These are phyloP conservation scores for Teleogryllus oceanicus DNA, from an alignment of 2,888 invertebrate genomes.

Conservation along the genomic window DNA sequence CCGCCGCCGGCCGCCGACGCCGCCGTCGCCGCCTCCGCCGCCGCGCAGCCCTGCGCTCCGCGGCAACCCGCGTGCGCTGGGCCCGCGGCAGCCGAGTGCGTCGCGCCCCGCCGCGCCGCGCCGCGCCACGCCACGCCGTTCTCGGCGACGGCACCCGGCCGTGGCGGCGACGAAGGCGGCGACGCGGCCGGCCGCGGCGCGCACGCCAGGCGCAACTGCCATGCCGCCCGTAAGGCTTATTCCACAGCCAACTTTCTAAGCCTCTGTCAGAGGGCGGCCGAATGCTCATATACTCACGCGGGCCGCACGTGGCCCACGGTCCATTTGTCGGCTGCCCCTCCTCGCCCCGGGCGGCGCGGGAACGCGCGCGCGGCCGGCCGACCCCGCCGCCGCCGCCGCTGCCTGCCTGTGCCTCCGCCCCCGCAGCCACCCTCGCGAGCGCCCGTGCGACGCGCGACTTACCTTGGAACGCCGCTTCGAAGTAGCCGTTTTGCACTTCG, in stretches of 20 bases:
- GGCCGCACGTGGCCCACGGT: conserved; percentile 9
- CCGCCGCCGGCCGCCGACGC: no score
- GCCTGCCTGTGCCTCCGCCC: not conserved
- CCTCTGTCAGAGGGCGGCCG: not conserved
- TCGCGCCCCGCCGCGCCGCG: no score
- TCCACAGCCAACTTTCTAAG: conserved; percentile 9
- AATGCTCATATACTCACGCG: not conserved
- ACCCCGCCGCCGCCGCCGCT: not conserved
- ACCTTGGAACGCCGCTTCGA: conserved; percentile 2
- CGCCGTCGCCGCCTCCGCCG: no score
- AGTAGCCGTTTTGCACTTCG: not conserved
- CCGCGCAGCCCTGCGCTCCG: no score
- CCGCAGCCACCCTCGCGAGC: not conserved
- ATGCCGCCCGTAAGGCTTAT: not conserved
- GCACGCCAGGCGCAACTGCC: not conserved
- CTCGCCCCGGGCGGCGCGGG: not conserved
- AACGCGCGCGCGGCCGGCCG: not conserved
- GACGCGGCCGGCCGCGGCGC: no score
- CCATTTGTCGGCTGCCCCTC: not conserved
- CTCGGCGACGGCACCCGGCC: no score
- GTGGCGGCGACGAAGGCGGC: no score
- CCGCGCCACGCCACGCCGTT: no score
- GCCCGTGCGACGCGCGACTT: not conserved
- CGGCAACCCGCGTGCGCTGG: no score
- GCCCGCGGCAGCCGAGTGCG: no score